Conservation (phyloP, 2,113 vertebrate species). For the Neopipo cinnamomea region DNA sequence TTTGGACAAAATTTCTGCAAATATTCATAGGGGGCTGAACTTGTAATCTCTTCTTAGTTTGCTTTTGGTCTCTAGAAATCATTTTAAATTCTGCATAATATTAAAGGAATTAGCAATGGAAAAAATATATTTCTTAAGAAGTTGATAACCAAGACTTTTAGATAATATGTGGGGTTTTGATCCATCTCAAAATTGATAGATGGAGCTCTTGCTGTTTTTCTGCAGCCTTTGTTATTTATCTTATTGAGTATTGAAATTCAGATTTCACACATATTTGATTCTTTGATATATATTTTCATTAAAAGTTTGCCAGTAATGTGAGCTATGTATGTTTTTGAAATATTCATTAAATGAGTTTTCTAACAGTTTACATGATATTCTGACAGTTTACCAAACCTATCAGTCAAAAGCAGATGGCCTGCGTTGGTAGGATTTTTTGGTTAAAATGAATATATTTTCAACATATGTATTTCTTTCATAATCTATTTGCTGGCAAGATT, state of each 20-base stretch:
- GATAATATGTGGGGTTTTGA: background rate
- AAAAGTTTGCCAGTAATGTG: constrained; percentile 33
- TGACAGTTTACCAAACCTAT: constrained; percentile 59
- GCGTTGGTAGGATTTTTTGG: constrained; percentile 20
- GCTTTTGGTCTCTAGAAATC: background rate
- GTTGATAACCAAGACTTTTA: background rate
- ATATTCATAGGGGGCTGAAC: background rate
- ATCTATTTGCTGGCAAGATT: background rate
- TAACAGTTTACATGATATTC: constrained; percentile 59
- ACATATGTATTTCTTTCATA: constrained; percentile 6
- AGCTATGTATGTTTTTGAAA: constrained; percentile 22
- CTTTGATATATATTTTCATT: constrained; percentile 48
- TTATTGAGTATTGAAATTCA: constrained; percentile 25
- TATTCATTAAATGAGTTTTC: constrained; percentile 51
- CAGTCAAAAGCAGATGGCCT: constrained; percentile 61
- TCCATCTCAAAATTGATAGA: constrained; percentile 11
- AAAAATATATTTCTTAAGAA: background rate
- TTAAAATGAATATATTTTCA: constrained; percentile 20
- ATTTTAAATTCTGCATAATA: background rate
- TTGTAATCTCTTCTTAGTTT: background rate
- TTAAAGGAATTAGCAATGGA: background rate
- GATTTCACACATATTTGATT: constrained; percentile 22
- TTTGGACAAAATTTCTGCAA: background rate
- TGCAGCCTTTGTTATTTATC: background rate
- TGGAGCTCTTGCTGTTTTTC: constrained; percentile 41